Conservation (phyloP, 1,140 invertebrate genomes). For the Lepidurus packardi region DNA sequence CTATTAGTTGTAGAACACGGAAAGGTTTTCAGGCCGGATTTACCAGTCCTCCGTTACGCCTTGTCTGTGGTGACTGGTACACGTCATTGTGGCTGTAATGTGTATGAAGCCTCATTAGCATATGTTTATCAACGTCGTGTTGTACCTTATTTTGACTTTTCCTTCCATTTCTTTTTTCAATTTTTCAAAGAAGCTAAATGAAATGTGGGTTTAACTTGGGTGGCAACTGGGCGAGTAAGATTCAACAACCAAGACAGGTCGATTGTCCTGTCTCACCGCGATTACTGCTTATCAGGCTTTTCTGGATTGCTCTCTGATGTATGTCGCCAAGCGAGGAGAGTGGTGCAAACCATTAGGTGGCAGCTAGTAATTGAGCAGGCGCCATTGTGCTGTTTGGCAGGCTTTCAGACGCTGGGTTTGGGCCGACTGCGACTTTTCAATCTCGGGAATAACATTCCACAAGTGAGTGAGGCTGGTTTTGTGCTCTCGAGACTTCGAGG, state of each 20-base stretch:
- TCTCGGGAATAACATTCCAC: neutral
- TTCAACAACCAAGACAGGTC: neutral
- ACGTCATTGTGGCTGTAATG: too few relatives aligned
- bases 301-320: slow-evolving; percentile 8
- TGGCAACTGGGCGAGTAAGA: neutral
- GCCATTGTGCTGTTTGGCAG: slow-evolving; percentile 7
- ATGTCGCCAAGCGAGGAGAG: slow-evolving; percentile 11
- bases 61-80: too few relatives aligned
- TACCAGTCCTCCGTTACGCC: too few relatives aligned
- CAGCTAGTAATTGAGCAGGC: slow-evolving; percentile 21
- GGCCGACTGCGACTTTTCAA: neutral
- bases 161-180: too few relatives aligned
- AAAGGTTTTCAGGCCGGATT: too few relatives aligned
- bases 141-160: too few relatives aligned
- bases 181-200: too few relatives aligned
- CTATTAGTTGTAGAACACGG: too few relatives aligned
- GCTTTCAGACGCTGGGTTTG: neutral
- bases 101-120: too few relatives aligned
- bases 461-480: neutral
- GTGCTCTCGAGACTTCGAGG: neutral
- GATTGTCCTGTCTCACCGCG: neutral
- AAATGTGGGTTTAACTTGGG: neutral
- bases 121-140: too few relatives aligned
- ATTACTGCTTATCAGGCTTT: slow-evolving; percentile 10
- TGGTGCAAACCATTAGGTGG: slow-evolving; percentile 21